phyloP scores from a whole-genome alignment of 2,888 invertebrate species.

The Dinocampus coccinellae region DNA sequence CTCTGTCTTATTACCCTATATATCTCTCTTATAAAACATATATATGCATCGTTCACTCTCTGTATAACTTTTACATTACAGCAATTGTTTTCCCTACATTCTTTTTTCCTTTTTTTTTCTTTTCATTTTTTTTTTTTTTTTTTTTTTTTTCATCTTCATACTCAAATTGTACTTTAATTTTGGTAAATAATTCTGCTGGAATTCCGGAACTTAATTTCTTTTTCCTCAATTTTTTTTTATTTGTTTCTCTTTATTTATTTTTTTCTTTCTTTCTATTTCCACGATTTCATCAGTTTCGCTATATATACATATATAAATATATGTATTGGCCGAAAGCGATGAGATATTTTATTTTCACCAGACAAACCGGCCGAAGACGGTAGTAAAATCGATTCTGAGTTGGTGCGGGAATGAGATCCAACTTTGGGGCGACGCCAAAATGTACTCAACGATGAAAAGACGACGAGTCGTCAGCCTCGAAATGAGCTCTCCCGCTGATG shows the following conservation, averaged over 20 bases:
- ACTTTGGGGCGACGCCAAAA: neutral
- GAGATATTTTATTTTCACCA: conserved; percentile 1
- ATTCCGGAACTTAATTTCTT: neutral
- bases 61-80: neutral
- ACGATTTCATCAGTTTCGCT: conserved; percentile 9
- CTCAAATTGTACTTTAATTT: no score
- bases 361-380: conserved; percentile 20
- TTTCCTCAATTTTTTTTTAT: neutral
- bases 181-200: no score
- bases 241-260: neutral
- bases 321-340: neutral
- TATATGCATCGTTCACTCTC: conserved; percentile 37
- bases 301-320: neutral
- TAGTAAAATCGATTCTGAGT: conserved; percentile 20
- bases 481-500: conserved; percentile 19
- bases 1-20: conserved; percentile 48
- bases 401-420: neutral
- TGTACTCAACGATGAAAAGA: conserved; percentile 11
- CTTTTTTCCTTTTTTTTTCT: no score
- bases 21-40: conserved; percentile 57
- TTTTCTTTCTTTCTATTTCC: conserved; percentile 11
- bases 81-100: neutral
- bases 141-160: conserved; percentile 9
- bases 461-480: conserved; percentile 7
- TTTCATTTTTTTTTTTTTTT: conserved; percentile 37